Base-by-base conservation (phyloP, 1,140 invertebrate genomes). In the Drosophila cardini region DNA sequence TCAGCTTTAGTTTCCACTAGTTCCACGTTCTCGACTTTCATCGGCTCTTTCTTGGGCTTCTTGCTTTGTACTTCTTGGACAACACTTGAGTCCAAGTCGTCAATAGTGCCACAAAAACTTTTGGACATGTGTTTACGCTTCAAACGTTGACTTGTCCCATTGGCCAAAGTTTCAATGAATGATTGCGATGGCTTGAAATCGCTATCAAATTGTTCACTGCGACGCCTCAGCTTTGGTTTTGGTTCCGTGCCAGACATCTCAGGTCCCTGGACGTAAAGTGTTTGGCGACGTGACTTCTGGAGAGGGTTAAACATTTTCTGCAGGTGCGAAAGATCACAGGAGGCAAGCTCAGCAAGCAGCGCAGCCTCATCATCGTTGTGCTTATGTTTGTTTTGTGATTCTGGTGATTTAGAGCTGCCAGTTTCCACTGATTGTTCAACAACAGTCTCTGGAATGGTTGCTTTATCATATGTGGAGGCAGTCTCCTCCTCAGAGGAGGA, bases 111-210 rank as follows among this genome's bases (percentile, higher is more conserved):
- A 38, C 90, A 80, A 5, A 91, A 91, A 36, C 90, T 91, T 30
- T 91, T 91, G 0, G 90, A 91, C 4, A 91, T 15, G 16, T 77
- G 82, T 8, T 79, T 76, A 3, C 90, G 74, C 65, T 87, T 80
- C 3, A 53, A 38, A 5, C 13, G 65, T 11, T 61, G 38, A 0
- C 38, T 30, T 5, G 80, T 67, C 0, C 58, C 61, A 8, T 90
- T 77, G 43, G 40, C 74, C 4, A 91, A 9, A 21, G 73, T 80
- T 56, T 91, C 83, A 11, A 90, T 78, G 42, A 91, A 85, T 0
- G 90, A 91, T 43, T 90, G 83, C 10, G 90, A 91, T 8, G 90
- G 90, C 21, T 78, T 81, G 2, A 91, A 83, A 21, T 84, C 83
- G 11, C 52, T 68, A 38, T 30, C 64, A 3, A 65, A 6, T 4